phyloP scores from a whole-genome alignment of 1,140 invertebrate genomes.

The Hyles euphorbiae region DNA sequence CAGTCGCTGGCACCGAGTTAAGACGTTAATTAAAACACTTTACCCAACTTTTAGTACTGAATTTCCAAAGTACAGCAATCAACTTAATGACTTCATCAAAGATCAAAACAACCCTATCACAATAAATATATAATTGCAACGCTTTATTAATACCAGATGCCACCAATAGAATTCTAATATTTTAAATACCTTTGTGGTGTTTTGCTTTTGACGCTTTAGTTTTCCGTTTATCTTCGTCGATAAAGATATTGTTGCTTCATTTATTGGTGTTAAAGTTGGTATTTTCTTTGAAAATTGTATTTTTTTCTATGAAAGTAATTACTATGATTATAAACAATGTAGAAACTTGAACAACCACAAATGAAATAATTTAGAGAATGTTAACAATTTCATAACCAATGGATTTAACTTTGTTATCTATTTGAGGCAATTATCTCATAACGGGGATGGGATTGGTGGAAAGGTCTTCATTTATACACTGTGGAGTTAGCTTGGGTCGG shows the following conservation, averaged over 20 bases:
- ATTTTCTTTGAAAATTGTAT: no score
- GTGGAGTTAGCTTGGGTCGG: slow-evolving; percentile 5
- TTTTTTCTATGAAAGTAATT: no score
- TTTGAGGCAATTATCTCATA: no score
- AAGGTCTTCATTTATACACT: no score
- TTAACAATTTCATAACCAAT: no score
- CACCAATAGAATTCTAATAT: slow-evolving; percentile 19
- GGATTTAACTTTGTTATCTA: no score
- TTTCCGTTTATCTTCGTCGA: no score
- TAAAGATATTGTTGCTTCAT: neutral
- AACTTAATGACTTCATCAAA: slow-evolving; percentile 66
- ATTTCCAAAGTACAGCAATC: slow-evolving; percentile 67
- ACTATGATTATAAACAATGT: no score
- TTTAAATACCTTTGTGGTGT: neutral
- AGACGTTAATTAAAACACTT: slow-evolving; percentile 71
- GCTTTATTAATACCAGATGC: slow-evolving; percentile 32
- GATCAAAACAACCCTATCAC: slow-evolving; percentile 60
- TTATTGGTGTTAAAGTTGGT: neutral
- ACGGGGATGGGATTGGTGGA: no score
- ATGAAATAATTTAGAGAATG: no score
- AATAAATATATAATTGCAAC: slow-evolving; percentile 46
- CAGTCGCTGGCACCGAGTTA: slow-evolving; percentile 53
- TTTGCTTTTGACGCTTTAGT: no score
- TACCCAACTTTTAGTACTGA: slow-evolving; percentile 66
- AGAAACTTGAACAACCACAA: no score